Percentiles rank a stretch among this genome's conserved stretches.
Evolutionary conservation across 2,113 vertebrate species (phyloP).

Genomic region (Nycticryphes semicollaris): DNA sequence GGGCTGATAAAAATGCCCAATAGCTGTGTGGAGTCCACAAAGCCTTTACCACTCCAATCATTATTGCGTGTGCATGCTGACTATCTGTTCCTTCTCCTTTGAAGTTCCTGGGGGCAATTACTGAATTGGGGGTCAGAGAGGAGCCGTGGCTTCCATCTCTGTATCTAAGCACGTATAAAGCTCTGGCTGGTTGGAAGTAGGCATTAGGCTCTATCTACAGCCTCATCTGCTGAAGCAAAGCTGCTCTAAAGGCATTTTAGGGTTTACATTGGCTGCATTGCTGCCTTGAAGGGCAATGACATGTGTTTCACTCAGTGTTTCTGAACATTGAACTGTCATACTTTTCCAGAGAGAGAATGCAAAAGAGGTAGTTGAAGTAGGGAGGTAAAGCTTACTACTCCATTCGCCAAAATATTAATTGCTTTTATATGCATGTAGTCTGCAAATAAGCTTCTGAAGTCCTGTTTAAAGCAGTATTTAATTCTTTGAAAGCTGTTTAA

Average conservation of each 20-base stretch:
- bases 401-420: neutral
- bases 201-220: neutral
- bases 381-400: neutral
- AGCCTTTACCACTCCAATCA: neutral
- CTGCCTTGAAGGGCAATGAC: rapidly evolving
- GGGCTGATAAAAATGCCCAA: neutral
- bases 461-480: neutral
- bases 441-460: neutral
- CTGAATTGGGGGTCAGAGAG: neutral
- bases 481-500: neutral
- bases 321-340: neutral
- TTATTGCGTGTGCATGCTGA: rapidly evolving
- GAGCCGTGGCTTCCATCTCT: neutral
- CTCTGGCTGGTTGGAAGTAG: neutral
- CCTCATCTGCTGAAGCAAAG: neutral
- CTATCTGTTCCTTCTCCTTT: neutral
- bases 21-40: too few relatives aligned
- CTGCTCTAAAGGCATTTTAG: neutral
- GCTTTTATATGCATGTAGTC: neutral
- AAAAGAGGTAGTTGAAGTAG: neutral
- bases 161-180: neutral
- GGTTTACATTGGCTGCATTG: neutral
- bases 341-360: neutral
- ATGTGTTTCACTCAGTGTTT: neutral
- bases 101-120: neutral